A percentile compares a stretch with the other conserved stretches of the same genome.
Conservation (phyloP, 2,113 vertebrate species). For the Eleginops maclovinus region DNA sequence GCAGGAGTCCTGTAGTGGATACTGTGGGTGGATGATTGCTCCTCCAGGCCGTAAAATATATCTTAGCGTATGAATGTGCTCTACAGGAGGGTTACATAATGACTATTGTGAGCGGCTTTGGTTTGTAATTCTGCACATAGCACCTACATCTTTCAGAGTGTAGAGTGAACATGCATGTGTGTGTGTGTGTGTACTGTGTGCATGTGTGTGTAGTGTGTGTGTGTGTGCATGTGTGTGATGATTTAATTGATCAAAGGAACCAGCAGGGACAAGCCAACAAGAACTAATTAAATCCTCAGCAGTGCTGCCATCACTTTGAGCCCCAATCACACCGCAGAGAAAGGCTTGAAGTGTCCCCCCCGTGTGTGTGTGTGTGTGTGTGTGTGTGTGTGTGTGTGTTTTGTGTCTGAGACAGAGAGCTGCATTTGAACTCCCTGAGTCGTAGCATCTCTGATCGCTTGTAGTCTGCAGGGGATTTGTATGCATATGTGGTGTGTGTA, state of each 20-base stretch:
- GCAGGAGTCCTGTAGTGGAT: too few species aligned
- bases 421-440: constrained; percentile 27
- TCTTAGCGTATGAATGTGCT: too few species aligned
- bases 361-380: background rate
- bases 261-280: constrained; percentile 45
- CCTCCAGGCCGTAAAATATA: too few species aligned
- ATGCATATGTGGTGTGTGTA: background rate
- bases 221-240: constrained; percentile 18
- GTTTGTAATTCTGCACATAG: too few species aligned
- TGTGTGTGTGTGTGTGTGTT: background rate
- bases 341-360: constrained; percentile 12
- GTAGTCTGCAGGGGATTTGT: background rate
- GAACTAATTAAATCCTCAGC: constrained; percentile 55
- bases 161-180: background rate
- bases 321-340: constrained; percentile 21
- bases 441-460: constrained; percentile 12
- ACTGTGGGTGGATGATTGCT: too few species aligned
- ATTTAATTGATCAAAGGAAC: constrained; percentile 60
- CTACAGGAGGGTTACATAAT: too few species aligned
- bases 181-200: constrained; percentile 2
- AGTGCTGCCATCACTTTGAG: constrained; percentile 45
- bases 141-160: too few species aligned
- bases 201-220: too few species aligned
- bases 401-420: background rate
- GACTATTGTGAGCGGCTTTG: too few species aligned